Conservation (phyloP, 2,888 invertebrate species). For the Neoscelio sp. region DNA sequence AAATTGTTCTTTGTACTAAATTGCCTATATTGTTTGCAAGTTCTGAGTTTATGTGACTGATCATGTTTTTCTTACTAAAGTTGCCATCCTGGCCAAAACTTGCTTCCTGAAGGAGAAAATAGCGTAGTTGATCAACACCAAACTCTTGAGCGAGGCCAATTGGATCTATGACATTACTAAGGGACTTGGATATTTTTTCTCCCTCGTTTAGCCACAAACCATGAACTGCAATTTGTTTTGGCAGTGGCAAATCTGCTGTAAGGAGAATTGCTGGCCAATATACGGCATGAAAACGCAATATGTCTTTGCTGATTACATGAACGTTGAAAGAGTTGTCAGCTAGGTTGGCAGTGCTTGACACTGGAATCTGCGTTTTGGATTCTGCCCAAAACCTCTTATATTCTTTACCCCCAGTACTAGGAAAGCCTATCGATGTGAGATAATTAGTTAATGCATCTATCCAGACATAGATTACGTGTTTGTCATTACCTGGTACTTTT, state of each 20-base stretch:
- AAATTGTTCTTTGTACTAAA: constrained; percentile 35
- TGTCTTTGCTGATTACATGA: constrained; percentile 38
- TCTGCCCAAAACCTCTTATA: constrained; percentile 42
- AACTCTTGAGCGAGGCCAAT: constrained; percentile 28
- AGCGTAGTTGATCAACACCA: constrained; percentile 40
- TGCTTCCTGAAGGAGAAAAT: constrained; percentile 35
- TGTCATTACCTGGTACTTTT: constrained; percentile 49
- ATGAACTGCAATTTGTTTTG: constrained; percentile 40
- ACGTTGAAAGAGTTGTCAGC: constrained; percentile 31
- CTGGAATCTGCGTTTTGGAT: constrained; percentile 25
- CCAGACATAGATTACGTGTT: constrained; percentile 54
- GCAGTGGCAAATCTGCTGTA: constrained; percentile 31
- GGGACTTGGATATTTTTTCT: constrained; percentile 43
- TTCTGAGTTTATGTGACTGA: constrained; percentile 34
- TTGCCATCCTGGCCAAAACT: constrained; percentile 40
- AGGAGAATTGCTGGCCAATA: constrained; percentile 41
- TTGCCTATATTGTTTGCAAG: constrained; percentile 40
- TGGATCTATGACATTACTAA: constrained; percentile 45
- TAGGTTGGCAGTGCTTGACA: constrained; percentile 37
- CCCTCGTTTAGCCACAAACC: constrained; percentile 38
- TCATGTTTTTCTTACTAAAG: constrained; percentile 33
- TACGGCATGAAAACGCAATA: constrained; percentile 42
- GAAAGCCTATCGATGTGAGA: constrained; percentile 49
- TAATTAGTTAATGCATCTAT: constrained; percentile 54
- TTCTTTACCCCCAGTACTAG: constrained; percentile 43